A percentile compares a stretch with the other conserved stretches of the same genome.
These are phyloP conservation scores for Plagodis pulveraria DNA, from an alignment of 2,888 invertebrate genomes.

Conservation along the genomic window DNA sequence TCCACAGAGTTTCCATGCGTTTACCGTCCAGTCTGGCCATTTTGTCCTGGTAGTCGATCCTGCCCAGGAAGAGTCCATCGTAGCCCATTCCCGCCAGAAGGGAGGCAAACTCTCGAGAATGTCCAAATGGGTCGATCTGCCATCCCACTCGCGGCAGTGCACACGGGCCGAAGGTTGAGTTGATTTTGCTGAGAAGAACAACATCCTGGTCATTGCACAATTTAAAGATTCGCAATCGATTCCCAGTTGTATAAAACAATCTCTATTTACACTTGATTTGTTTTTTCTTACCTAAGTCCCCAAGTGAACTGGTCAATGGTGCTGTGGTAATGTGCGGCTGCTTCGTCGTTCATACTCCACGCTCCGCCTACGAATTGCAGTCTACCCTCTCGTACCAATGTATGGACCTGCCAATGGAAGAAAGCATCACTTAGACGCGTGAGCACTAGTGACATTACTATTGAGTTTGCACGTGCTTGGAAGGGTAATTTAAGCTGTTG, in stretches of 20 bases:
- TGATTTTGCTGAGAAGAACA: constrained; percentile 70
- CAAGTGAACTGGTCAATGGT: constrained; percentile 91
- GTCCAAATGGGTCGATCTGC: constrained; percentile 95
- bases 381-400: constrained; percentile 89
- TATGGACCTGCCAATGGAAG: constrained; percentile 74
- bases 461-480: too few relatives aligned
- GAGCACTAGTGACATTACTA: too few relatives aligned
- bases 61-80: constrained; percentile 94
- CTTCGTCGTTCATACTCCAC: constrained; percentile 95
- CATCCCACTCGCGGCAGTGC: constrained; percentile 90
- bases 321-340: constrained; percentile 88
- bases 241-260: background rate
- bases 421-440: background rate
- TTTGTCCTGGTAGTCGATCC: constrained; percentile 95
- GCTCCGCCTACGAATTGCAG: constrained; percentile 91
- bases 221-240: background rate
- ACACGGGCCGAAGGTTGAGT: constrained; percentile 89
- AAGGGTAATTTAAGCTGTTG: too few relatives aligned
- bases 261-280: background rate
- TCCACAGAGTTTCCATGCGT: constrained; percentile 94
- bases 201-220: background rate
- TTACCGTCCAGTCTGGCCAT: constrained; percentile 79
- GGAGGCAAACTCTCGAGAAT: constrained; percentile 94
- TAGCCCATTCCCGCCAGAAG: constrained; percentile 92
- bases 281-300: constrained; percentile 84